Conservation (phyloP, 2,888 invertebrate species). For the Cephus pygmeus region DNA sequence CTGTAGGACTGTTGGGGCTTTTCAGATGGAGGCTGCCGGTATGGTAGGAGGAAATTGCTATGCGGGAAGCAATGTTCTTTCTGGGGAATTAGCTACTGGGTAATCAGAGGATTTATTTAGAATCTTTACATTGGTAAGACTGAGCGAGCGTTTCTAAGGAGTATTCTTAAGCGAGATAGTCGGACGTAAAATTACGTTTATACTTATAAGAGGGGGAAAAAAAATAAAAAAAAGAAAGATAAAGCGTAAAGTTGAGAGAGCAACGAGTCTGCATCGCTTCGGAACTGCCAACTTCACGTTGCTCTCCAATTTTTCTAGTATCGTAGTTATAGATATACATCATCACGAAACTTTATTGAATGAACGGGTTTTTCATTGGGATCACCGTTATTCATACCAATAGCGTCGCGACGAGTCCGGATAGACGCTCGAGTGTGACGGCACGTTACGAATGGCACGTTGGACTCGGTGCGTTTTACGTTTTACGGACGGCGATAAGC, state of each 20-base stretch:
- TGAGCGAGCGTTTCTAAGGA: not conserved
- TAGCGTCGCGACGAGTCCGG: not conserved
- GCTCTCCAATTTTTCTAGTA: not conserved
- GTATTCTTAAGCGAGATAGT: not conserved
- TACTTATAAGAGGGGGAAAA: not conserved
- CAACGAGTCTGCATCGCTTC: not conserved
- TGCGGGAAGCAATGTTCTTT: not conserved
- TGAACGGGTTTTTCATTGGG: constrained; percentile 2
- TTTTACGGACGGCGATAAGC: not conserved
- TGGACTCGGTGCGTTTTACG: constrained; percentile 2
- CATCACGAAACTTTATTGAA: not conserved
- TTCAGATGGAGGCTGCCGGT: not conserved
- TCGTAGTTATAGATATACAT: not conserved
- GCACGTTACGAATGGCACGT: constrained; percentile 1
- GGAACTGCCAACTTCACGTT: not conserved
- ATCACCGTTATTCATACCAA: not conserved
- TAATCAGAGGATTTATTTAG: not conserved
- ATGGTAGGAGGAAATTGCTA: not conserved
- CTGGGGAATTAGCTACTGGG: not conserved
- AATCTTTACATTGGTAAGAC: not conserved
- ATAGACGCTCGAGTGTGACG: constrained; percentile 1
- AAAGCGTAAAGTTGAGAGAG: not conserved
- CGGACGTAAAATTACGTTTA: not conserved
- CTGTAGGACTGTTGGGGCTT: not conserved
- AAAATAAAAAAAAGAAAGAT: not conserved